Conservation (phyloP, 2,888 invertebrate genomes). For the Parnassius glacialis region DNA sequence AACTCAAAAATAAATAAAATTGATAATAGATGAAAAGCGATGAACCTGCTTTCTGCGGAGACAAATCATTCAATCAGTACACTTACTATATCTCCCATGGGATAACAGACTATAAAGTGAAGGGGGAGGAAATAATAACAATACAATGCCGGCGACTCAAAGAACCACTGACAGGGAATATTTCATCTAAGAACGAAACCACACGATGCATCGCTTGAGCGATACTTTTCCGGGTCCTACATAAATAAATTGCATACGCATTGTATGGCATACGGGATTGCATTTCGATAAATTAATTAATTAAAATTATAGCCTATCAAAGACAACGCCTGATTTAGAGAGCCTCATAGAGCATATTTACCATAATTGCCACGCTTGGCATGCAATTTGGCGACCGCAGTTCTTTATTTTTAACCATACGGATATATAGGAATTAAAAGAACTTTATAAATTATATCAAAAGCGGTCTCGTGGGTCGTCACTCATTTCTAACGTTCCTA, state of each 20-base stretch:
- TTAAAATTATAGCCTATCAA: no score
- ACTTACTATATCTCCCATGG: constrained; percentile 1
- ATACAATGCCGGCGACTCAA: neutral
- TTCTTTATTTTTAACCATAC: neutral
- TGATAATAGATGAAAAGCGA: neutral
- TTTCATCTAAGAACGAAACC: neutral
- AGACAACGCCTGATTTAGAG: no score
- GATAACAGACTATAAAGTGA: neutral
- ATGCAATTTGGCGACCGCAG: no score
- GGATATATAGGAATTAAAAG: neutral
- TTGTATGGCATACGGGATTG: no score
- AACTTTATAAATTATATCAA: neutral
- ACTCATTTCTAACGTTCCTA: neutral
- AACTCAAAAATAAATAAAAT: neutral
- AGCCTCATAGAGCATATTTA: no score
- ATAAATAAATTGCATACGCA: no score
- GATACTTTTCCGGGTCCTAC: no score
- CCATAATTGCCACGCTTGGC: no score
- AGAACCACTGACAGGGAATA: neutral
- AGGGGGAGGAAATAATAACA: constrained; percentile 6
- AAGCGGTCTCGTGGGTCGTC: neutral
- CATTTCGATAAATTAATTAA: no score
- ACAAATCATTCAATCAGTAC: constrained; percentile 1
- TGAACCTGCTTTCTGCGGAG: neutral
- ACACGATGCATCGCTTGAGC: no score